phyloP scores from a whole-genome alignment of 1,140 invertebrate species.

The Euura saliciscinereae region DNA sequence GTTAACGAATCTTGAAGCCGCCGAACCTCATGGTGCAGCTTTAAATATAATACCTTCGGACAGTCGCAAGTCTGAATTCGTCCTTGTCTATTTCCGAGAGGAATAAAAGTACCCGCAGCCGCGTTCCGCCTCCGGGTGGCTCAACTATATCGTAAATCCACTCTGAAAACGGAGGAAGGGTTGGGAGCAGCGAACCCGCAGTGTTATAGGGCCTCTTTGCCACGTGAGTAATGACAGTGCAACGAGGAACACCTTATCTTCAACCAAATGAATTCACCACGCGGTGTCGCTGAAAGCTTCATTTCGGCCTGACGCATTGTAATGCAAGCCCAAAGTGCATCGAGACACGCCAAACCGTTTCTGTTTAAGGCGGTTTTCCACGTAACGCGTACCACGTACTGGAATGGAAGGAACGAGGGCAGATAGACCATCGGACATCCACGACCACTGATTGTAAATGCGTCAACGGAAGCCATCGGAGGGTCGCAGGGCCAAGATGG shows the following conservation, averaged over 20 bases:
- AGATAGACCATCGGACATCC: neutral
- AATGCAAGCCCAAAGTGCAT: slow-evolving; percentile 45
- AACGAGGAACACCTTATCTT: slow-evolving; percentile 26
- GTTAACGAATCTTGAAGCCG: no score
- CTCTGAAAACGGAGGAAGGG: neutral
- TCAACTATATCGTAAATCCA: neutral
- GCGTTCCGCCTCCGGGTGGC: neutral
- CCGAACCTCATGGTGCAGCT: neutral
- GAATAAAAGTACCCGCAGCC: neutral
- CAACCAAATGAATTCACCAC: slow-evolving; percentile 45
- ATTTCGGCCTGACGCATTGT: slow-evolving; percentile 46
- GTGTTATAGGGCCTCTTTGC: neutral
- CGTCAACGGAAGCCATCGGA: neutral
- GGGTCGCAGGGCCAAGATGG: neutral
- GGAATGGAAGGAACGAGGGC: no score
- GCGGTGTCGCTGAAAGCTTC: slow-evolving; percentile 33
- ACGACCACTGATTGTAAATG: neutral
- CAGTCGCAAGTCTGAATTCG: neutral
- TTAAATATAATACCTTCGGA: neutral
- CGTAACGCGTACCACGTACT: neutral
- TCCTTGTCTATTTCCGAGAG: neutral
- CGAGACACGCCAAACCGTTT: slow-evolving; percentile 37
- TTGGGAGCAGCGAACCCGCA: neutral
- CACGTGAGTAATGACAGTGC: neutral
- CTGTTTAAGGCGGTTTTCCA: neutral